Percentiles rank a stretch among this genome's conserved stretches.
Conservation (phyloP, 2,113 vertebrate species). For the Engraulis encrasicolus region DNA sequence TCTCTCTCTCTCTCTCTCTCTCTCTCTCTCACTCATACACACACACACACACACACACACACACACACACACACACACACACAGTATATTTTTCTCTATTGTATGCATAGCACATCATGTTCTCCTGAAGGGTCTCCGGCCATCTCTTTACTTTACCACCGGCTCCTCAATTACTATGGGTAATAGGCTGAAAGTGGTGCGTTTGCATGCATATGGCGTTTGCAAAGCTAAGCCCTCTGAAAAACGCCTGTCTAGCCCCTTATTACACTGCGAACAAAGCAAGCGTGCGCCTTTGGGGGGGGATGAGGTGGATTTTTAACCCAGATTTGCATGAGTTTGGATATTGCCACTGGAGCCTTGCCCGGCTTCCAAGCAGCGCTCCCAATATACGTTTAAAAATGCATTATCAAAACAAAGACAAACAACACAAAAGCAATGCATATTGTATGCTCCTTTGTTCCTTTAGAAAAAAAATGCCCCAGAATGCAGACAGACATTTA, state of each 20-base stretch:
- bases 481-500: neutral
- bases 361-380: neutral
- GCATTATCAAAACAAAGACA: neutral
- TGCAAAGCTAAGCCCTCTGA: neutral
- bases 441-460: too few relatives aligned
- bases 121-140: too few relatives aligned
- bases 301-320: neutral
- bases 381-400: neutral
- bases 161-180: neutral
- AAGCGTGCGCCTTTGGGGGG: neutral
- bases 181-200: neutral
- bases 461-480: too few relatives aligned
- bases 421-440: neutral
- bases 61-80: too few relatives aligned
- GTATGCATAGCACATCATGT: neutral
- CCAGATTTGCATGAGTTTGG: neutral
- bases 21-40: too few relatives aligned
- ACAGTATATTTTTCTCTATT: too few relatives aligned
- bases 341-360: neutral
- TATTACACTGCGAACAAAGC: neutral
- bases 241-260: neutral
- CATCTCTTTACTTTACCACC: neutral
- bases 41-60: too few relatives aligned
- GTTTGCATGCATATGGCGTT: neutral
- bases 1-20: too few relatives aligned